Percentiles rank a stretch among this genome's conserved stretches.
These are phyloP conservation scores for Gobio occitaniae DNA, from an alignment of 2,797 vertebrate genomes.

Conservation along the genomic window DNA sequence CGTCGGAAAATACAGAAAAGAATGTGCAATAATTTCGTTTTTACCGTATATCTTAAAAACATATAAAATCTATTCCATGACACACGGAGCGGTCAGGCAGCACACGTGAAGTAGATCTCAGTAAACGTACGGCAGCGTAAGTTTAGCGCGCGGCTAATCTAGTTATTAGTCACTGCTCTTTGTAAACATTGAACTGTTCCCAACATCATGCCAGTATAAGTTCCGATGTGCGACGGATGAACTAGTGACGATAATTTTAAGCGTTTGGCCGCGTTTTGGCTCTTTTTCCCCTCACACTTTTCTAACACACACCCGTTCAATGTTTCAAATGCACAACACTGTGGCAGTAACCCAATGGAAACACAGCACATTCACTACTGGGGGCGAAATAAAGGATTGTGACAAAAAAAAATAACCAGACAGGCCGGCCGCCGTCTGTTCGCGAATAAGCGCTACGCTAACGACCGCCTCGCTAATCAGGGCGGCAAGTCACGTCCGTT, in stretches of 20 bases:
- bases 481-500: neutral
- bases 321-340: conserved; percentile 41
- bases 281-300: conserved; percentile 16
- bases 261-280: neutral
- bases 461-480: neutral
- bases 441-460: conserved; percentile 23
- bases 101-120: conserved; percentile 30
- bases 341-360: conserved; percentile 24
- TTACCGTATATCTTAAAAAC: conserved; percentile 37
- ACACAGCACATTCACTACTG: conserved; percentile 25
- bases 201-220: conserved; percentile 21
- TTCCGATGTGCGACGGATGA: conserved; percentile 14
- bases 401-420: neutral
- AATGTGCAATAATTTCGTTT: conserved; percentile 22
- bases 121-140: conserved; percentile 44
- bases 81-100: conserved; percentile 34
- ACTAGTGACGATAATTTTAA: neutral
- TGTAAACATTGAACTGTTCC: conserved; percentile 47
- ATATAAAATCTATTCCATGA: conserved; percentile 38
- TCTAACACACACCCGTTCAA: conserved; percentile 18
- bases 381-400: neutral
- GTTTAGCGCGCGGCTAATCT: conserved; percentile 33
- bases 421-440: neutral
- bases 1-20: neutral
- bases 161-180: conserved; percentile 42